phyloP scores from a whole-genome alignment of 2,888 invertebrate genomes.

The Eupeodes luniger region DNA sequence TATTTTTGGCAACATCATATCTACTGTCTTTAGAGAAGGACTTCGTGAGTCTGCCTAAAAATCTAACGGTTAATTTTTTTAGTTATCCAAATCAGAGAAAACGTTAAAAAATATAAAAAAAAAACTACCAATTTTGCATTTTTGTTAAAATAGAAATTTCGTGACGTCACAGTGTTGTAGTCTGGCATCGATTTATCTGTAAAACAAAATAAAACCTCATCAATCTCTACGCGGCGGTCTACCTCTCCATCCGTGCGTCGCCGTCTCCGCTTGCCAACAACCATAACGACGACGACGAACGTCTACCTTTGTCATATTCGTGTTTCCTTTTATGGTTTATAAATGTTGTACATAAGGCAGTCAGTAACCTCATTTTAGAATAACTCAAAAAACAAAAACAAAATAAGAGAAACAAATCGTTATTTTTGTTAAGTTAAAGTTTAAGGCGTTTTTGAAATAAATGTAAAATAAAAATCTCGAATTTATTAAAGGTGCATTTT shows the following conservation, averaged over 20 bases:
- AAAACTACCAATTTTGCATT: slow-evolving; percentile 25
- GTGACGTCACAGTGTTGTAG: slow-evolving; percentile 65
- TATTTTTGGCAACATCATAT: slow-evolving; percentile 10
- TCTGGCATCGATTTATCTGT: slow-evolving; percentile 57
- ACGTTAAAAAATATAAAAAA: slow-evolving; percentile 30
- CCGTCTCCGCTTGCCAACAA: no score
- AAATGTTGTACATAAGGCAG: slow-evolving; percentile 13
- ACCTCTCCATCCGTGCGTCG: slow-evolving; percentile 9
- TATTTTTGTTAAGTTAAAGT: slow-evolving; percentile 9
- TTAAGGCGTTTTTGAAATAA: neutral
- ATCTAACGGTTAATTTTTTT: slow-evolving; percentile 35
- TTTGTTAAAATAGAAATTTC: slow-evolving; percentile 18
- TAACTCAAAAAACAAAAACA: neutral
- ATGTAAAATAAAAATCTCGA: neutral
- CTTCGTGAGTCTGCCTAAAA: neutral
- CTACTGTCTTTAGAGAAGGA: neutral
- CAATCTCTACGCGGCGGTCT: slow-evolving; percentile 21
- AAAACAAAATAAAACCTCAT: slow-evolving; percentile 8
- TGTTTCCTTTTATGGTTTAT: slow-evolving; percentile 26
- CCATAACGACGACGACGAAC: neutral
- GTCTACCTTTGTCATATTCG: slow-evolving; percentile 17
- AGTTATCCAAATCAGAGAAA: slow-evolving; percentile 14
- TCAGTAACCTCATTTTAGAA: slow-evolving; percentile 37
- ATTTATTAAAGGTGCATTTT: slow-evolving; percentile 31
- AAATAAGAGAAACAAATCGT: neutral